Evolutionary conservation across 1,140 invertebrate species (phyloP).

Genomic region (Zeugodacus cucurbitae): DNA sequence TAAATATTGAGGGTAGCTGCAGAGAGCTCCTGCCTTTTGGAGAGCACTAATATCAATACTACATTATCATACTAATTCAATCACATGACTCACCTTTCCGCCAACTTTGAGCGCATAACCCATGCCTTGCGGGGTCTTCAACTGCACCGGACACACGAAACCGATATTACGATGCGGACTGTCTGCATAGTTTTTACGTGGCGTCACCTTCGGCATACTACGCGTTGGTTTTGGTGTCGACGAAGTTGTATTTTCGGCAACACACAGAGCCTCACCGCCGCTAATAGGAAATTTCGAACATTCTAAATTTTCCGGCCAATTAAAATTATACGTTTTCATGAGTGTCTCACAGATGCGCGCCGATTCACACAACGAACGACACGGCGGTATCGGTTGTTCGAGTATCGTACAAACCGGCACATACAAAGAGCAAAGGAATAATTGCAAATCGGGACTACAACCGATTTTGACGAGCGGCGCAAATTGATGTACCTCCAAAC

Average conservation of each 20-base stretch:
- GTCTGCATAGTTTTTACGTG: slow-evolving; percentile 58
- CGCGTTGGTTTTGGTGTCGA: slow-evolving; percentile 57
- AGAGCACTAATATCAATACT: too few relatives aligned
- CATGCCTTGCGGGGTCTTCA: slow-evolving; percentile 81
- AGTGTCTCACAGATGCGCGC: slow-evolving; percentile 91
- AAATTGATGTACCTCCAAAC: slow-evolving; percentile 92
- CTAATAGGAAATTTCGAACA: slow-evolving; percentile 90
- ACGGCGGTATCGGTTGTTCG: slow-evolving; percentile 90
- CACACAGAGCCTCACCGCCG: slow-evolving; percentile 78
- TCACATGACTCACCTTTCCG: slow-evolving; percentile 72
- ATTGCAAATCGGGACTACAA: slow-evolving; percentile 92
- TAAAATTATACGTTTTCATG: slow-evolving; percentile 93
- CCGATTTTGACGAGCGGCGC: slow-evolving; percentile 95
- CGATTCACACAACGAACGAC: slow-evolving; percentile 88
- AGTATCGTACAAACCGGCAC: slow-evolving; percentile 96
- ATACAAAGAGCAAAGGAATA: slow-evolving; percentile 97
- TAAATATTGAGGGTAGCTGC: too few relatives aligned
- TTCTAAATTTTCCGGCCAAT: slow-evolving; percentile 93
- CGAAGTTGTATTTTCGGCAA: slow-evolving; percentile 82
- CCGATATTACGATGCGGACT: slow-evolving; percentile 73
- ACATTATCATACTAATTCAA: background rate
- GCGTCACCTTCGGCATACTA: slow-evolving; percentile 54
- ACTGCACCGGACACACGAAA: slow-evolving; percentile 88
- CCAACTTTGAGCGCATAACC: slow-evolving; percentile 86
- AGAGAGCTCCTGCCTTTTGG: too few relatives aligned